Conservation (phyloP, 2,113 vertebrate species). For the Notarius lentiginosus region DNA sequence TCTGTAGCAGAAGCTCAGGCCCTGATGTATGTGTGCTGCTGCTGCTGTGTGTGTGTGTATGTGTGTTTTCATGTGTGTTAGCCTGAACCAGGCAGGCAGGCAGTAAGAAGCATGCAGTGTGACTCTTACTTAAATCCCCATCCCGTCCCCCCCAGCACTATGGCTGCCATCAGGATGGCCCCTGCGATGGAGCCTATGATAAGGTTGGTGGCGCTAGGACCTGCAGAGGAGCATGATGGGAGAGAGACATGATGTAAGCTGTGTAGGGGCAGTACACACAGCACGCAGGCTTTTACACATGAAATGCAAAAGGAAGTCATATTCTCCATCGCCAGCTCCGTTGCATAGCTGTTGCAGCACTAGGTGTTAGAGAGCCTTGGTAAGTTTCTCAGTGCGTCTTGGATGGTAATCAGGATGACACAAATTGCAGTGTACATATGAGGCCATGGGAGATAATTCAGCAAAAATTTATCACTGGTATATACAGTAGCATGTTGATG, state of each 20-base stretch:
- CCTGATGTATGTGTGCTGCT: constrained; percentile 68
- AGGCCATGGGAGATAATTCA: background rate
- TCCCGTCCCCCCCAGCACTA: constrained; percentile 99
- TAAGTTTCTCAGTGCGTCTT: constrained; percentile 1
- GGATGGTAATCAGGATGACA: background rate
- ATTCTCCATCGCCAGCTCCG: constrained; percentile 17
- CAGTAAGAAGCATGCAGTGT: constrained; percentile 81
- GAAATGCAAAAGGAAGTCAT: constrained; percentile 41
- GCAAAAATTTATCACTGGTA: background rate
- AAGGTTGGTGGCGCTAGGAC: constrained; percentile 99
- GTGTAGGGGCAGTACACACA: constrained; percentile 46
- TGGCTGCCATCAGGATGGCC: constrained; percentile 99
- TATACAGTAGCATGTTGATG: constrained; percentile 12
- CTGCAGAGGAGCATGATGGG: constrained; percentile 96
- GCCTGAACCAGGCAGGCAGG: constrained; percentile 56
- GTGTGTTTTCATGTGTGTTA: constrained; percentile 42
- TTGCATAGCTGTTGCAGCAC: background rate
- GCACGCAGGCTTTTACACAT: constrained; percentile 51
- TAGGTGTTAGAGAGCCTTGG: background rate
- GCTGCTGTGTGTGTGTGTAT: constrained; percentile 35
- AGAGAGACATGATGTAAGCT: constrained; percentile 80
- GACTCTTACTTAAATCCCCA: constrained; percentile 99
- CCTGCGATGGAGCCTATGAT: constrained; percentile 99
- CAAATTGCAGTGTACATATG: constrained; percentile 1
- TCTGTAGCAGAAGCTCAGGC: constrained; percentile 98